These are phyloP conservation scores for Eupithecia pulchellata DNA, from an alignment of 2,888 invertebrate genomes.

Conservation along the genomic window DNA sequence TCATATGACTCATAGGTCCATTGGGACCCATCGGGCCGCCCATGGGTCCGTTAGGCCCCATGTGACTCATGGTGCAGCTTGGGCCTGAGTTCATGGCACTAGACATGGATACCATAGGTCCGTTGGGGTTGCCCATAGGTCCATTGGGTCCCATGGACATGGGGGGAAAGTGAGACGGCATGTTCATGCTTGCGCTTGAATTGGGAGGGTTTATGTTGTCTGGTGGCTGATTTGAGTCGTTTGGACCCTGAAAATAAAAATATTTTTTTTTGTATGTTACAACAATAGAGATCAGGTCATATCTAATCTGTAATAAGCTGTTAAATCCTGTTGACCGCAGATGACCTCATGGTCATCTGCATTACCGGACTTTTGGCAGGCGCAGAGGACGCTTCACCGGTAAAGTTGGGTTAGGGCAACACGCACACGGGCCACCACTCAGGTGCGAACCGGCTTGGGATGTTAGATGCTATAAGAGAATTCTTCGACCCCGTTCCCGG, in stretches of 20 bases:
- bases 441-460: too few species aligned
- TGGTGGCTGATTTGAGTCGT: constrained; percentile 65
- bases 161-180: constrained; percentile 69
- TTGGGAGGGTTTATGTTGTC: constrained; percentile 75
- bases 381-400: too few species aligned
- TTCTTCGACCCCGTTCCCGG: too few species aligned
- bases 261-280: too few species aligned
- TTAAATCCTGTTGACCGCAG: too few species aligned
- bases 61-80: constrained; percentile 79
- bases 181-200: constrained; percentile 73
- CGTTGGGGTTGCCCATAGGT: constrained; percentile 77
- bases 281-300: too few species aligned
- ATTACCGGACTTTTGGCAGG: too few species aligned
- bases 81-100: constrained; percentile 77
- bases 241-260: constrained; percentile 48
- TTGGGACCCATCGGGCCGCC: constrained; percentile 67
- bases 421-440: too few species aligned
- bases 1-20: constrained; percentile 60
- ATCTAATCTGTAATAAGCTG: too few species aligned
- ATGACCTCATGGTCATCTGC: too few species aligned
- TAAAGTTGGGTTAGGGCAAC: too few species aligned
- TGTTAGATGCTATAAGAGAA: too few species aligned
- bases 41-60: constrained; percentile 69
- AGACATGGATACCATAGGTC: constrained; percentile 80
- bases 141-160: constrained; percentile 78